Evolutionary conservation across 2,797 vertebrate species (phyloP), one percentile per base, ranked within the genome.

Genomic region (Hippoglossus hippoglossus): DNA sequence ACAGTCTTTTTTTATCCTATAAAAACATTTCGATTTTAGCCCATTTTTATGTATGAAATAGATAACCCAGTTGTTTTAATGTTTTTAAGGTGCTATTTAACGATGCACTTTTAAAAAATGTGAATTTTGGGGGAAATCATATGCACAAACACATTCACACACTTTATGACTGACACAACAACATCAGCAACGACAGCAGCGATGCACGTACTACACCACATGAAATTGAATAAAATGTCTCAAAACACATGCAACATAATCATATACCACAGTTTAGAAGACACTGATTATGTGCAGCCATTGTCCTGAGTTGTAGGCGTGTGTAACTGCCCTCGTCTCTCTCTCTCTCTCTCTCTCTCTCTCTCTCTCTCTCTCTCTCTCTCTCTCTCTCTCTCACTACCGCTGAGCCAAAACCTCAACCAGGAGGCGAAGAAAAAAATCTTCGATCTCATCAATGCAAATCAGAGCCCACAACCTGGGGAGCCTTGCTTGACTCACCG

Each of bases 371-470:
- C 75, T 75, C 76, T 83, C 77, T 77, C 77, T 70, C 16, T 39
- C 36, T 70, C 15, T 39, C 36, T 26, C 26, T 26, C 26, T 86
- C 63, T 86, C 81, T 83, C 77, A 78, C 77, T 71, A 52, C 66
- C 63, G 82, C 87, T 87, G 75, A 90, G 75, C 79, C 81, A 82
- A 85, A 87, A 83, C 73, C 81, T 81, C 73, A 83, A 86, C 74
- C 82, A 87, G 70, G 63, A 79, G 67, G 60, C 70, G 61, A 73
- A 58, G 59, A 76, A 75, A 79, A 77, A 88, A 94, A 94, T 93
- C 92, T 31, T 31, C 7, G 28, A 31, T 31, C 92, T 91, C 94
- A 96, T 96, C 95, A 96, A 95, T 95, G 95, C 94, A 96, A 97
- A 96, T 95, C 88, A 96, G 94, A 91, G 91, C 91, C 88, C 93